Evolutionary conservation across 2,797 vertebrate species (phyloP).

Genomic region (Anniella stebbinsi): DNA sequence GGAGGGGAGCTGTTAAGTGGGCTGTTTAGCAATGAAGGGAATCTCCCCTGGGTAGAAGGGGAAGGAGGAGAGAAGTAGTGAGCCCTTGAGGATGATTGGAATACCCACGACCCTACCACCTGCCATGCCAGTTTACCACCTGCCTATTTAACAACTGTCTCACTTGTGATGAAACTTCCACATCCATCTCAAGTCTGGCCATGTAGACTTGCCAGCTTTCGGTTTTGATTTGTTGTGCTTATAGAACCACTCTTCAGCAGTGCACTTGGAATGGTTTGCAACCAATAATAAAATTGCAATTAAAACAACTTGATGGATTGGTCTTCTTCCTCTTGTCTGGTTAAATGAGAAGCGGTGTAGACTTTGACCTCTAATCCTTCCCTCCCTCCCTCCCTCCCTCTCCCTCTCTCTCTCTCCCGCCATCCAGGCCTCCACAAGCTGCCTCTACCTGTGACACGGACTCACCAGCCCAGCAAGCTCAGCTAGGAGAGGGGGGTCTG

Average conservation of each 20-base stretch:
- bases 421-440: conserved; percentile 90
- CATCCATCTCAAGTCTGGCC: background rate
- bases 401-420: background rate
- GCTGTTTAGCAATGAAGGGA: background rate
- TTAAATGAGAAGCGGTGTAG: background rate
- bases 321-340: background rate
- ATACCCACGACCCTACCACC: too few relatives aligned
- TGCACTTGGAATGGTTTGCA: too few relatives aligned
- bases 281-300: background rate
- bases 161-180: background rate
- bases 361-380: background rate
- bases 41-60: background rate
- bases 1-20: too few relatives aligned
- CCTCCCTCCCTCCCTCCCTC: conserved; percentile 12
- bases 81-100: background rate
- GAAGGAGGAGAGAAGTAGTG: background rate
- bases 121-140: too few relatives aligned
- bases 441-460: conserved; percentile 86
- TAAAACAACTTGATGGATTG: background rate
- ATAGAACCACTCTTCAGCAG: background rate
- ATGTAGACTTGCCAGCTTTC: too few relatives aligned
- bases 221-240: background rate
- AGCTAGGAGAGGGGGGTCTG: conserved; percentile 59
- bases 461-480: conserved; percentile 79
- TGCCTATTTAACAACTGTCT: too few relatives aligned